These are phyloP conservation scores for Cynodonichthys magdalenae DNA, from an alignment of 2,797 vertebrate genomes.

Conservation along the genomic window DNA sequence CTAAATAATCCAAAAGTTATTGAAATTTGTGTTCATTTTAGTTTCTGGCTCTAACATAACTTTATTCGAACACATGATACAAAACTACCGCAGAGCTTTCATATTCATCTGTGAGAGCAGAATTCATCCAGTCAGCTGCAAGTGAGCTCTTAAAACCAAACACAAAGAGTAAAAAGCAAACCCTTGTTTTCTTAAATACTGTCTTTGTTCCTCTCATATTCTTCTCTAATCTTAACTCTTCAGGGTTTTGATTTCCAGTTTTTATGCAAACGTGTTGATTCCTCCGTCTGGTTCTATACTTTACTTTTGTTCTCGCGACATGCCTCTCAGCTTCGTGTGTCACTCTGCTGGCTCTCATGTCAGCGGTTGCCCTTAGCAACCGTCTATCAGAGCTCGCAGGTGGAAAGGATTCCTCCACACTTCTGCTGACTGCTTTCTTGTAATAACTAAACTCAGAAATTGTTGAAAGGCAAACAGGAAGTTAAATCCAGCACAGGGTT, in stretches of 20 bases:
- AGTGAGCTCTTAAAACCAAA: slow-evolving; percentile 6
- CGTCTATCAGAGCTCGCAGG: slow-evolving; percentile 42
- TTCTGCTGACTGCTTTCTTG: slow-evolving; percentile 15
- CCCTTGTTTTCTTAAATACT: background rate
- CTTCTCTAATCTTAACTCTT: background rate
- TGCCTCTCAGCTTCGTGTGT: slow-evolving; percentile 31
- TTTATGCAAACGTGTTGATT: slow-evolving; percentile 18
- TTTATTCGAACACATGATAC: slow-evolving; percentile 14
- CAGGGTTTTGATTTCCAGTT: slow-evolving; percentile 18
- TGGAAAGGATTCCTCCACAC: slow-evolving; percentile 30
- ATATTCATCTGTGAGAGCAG: slow-evolving; percentile 5
- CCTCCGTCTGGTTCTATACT: slow-evolving; percentile 29
- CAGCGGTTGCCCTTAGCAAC: slow-evolving; percentile 33
- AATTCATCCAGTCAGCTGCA: background rate
- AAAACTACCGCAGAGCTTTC: slow-evolving; percentile 9
- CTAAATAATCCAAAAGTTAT: slow-evolving; percentile 6
- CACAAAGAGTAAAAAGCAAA: background rate
- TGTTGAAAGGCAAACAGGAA: slow-evolving; percentile 11
- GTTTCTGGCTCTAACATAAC: slow-evolving; percentile 2
- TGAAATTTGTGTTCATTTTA: background rate
- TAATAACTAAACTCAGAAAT: slow-evolving; percentile 5
- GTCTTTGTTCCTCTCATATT: background rate
- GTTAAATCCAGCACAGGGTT: background rate
- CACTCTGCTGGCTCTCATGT: slow-evolving; percentile 29
- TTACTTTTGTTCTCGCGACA: slow-evolving; percentile 19